Evolutionary conservation across 2,888 invertebrate species (phyloP).

Genomic region (Amblyjoppa proteus): DNA sequence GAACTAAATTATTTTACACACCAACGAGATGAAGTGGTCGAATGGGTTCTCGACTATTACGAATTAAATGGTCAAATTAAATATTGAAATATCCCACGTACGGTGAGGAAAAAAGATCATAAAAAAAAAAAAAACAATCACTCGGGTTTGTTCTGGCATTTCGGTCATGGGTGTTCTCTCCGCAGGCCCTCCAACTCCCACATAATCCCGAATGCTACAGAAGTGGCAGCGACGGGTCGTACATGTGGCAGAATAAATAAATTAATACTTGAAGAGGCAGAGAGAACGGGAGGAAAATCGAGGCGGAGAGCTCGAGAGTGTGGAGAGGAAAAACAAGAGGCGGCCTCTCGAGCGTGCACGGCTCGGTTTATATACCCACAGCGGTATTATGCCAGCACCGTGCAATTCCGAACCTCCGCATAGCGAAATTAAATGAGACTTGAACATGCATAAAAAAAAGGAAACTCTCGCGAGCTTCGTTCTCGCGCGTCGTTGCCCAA

Average conservation of each 20-base stretch:
- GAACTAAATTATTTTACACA: conserved; percentile 29
- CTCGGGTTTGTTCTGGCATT: conserved; percentile 15
- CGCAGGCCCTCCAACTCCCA: conserved; percentile 16
- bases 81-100: conserved; percentile 2
- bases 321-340: conserved; percentile 47
- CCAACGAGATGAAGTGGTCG: conserved; percentile 15
- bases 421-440: conserved; percentile 55
- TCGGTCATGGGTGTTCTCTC: conserved; percentile 20
- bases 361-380: conserved; percentile 1
- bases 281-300: conserved; percentile 55
- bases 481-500: neutral
- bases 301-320: conserved; percentile 39
- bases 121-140: conserved; percentile 7
- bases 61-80: conserved; percentile 37
- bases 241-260: conserved; percentile 57
- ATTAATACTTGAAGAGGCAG: conserved; percentile 51
- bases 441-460: conserved; percentile 13
- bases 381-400: conserved; percentile 31
- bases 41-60: conserved; percentile 49
- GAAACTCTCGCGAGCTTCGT: conserved; percentile 8
- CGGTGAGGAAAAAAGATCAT: neutral
- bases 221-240: conserved; percentile 57
- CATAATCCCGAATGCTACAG: conserved; percentile 66
- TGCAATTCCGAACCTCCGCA: conserved; percentile 30
- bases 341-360: conserved; percentile 38